Percentiles rank a stretch among this genome's conserved stretches.
phyloP scores from a whole-genome alignment of 2,113 vertebrate species.

The Hippoglossus stenolepis region DNA sequence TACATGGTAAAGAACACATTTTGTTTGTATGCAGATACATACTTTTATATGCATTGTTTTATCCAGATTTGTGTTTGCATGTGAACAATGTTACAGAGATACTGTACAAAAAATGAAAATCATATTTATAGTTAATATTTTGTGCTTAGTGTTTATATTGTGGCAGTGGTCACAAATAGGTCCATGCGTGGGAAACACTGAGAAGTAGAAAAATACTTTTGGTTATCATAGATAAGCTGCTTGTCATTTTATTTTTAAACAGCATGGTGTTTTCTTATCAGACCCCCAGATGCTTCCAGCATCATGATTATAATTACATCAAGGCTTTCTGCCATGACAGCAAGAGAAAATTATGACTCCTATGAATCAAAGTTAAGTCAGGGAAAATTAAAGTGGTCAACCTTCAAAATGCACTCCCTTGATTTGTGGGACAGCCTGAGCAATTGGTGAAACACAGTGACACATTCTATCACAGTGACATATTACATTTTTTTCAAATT shows the following conservation, averaged over 20 bases:
- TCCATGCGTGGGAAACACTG: too few species aligned
- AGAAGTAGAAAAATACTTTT: too few species aligned
- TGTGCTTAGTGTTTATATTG: too few species aligned
- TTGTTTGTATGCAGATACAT: too few species aligned
- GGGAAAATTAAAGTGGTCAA: background rate
- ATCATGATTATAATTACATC: background rate
- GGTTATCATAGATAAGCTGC: too few species aligned
- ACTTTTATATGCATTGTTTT: too few species aligned
- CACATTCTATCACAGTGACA: background rate
- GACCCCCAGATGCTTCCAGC: too few species aligned
- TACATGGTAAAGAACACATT: too few species aligned
- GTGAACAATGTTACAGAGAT: conserved; percentile 11
- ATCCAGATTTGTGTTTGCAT: background rate
- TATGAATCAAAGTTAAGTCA: background rate
- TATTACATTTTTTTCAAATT: background rate
- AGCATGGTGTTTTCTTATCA: too few species aligned
- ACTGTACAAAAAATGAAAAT: background rate
- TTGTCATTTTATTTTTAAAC: too few species aligned
- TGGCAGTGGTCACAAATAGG: too few species aligned
- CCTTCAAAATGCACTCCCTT: background rate
- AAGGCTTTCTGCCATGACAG: background rate
- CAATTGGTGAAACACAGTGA: background rate
- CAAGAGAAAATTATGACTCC: background rate
- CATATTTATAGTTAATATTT: too few species aligned
- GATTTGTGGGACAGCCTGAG: background rate